Base-by-base conservation (phyloP, 2,113 vertebrate species). In the Bambusicola thoracicus region DNA sequence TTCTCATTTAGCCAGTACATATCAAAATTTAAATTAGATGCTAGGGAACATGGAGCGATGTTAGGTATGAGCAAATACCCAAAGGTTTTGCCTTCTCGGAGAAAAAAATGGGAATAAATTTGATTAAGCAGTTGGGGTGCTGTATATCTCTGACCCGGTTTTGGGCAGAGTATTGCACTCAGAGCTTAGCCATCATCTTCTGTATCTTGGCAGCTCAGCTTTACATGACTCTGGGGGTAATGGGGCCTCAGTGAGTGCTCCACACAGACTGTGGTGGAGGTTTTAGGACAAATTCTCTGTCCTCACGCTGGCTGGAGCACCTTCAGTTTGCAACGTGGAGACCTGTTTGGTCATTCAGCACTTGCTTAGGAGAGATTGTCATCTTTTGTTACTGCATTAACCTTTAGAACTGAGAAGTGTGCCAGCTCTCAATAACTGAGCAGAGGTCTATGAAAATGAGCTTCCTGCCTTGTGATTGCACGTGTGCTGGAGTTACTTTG, bases 361-460 rank as follows among this genome's bases (percentile, higher is more conserved):
- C 92, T 95, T 46, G 10, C 67, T 95, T 82, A 85, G 85, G 89
- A 85, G 95, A 90, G 93, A 95, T 78, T 96, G 96, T 96, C 86
- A 95, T 97, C 95, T 96, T 93, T 97, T 88, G 95, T 97, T 97
- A 94, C 63, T 80, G 81, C 61, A 85, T 93, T 97, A 96, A 96
- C 88, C 88, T 97, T 95, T 97, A 70, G 75, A 95, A 85, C 87
- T 91, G 79, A 89, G 95, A 96, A 79, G 61, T 24, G 65, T 77
- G 77, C 93, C 73, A 46, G 73, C 80, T 87, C 8, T 0, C 51
- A 83, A n/a, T 95, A 97, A 96, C 70, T 93, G 93, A 95, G 82
- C 58, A 56, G 58, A 94, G 87, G 80, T 84, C 95, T 78, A 83
- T 21, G 62, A 94, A 97, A 97, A 97, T 97, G 77, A 92, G 78